Base-by-base conservation (phyloP, 2,113 vertebrate genomes). In the Ardeotis arabs region DNA sequence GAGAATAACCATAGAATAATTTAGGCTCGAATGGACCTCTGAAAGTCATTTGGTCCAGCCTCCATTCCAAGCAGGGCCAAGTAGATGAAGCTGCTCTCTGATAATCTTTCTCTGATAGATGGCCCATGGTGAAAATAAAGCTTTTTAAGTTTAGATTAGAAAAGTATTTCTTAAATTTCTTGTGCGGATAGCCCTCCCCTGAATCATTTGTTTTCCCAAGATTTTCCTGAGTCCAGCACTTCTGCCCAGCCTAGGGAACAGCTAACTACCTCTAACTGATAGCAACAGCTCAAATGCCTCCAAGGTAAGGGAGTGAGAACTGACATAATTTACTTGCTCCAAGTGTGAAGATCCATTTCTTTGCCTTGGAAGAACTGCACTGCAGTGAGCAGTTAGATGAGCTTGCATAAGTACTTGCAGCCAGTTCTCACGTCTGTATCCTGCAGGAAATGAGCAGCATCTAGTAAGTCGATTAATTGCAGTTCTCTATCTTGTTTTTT, bases 261-360 rank as follows among this genome's bases (percentile, higher is more conserved):
- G 63, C 41, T 86, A 81, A 73, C 74, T 70, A 53, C 52, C 5
- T 14, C 83, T 64, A 70, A 44, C 45, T 69, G 82, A 90, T 58
- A 86, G 79, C 63, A 92, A 87, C 66, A 89, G 50, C 49, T 93
- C 87, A 64, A 68, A 89, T 95, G 81, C 66, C 68, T 97, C 62
- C 91, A 63, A 75, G 66, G 89, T 87, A 60, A 95, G 33, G 47
- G 84, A 89, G 52, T 22, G 44, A 89, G 70, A 87, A 78, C 15
- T 92, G 60, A 58, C 66, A 60, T 56, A 52, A 39, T 95, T 94
- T 84, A 53, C 81, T 82, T 3, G 2, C 83, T 72, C 78, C 49
- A 92, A 78, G 49, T 82, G 53, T 52, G 44, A 91, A 93, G 74
- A 87, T 84, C 69, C 39, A 31, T 89, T 95, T 96, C 87, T 79